Conservation (phyloP, 2,113 vertebrate species). For the Catharus minimus region DNA sequence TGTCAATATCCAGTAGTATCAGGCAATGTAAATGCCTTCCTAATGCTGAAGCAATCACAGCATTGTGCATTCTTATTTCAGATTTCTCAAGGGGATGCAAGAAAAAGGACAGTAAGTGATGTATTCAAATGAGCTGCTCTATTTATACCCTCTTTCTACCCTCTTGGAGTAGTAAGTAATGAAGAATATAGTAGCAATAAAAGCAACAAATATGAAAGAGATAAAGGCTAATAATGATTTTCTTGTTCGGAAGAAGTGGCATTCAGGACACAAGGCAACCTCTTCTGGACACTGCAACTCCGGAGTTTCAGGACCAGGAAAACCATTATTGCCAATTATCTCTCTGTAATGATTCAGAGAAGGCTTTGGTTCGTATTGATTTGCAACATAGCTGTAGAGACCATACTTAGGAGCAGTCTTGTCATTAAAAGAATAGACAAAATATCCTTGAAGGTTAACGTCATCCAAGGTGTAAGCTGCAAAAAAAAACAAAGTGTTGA, state of each 20-base stretch:
- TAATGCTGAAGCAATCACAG: constrained; percentile 24
- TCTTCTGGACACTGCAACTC: constrained; percentile 74
- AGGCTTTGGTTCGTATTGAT: constrained; percentile 84
- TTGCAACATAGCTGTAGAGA: constrained; percentile 82
- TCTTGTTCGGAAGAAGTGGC: constrained; percentile 74
- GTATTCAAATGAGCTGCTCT: constrained; percentile 28
- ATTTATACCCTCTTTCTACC: constrained; percentile 72
- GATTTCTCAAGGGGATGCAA: not conserved
- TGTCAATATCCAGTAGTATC: constrained; percentile 1
- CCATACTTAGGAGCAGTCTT: constrained; percentile 87
- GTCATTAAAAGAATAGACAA: constrained; percentile 91
- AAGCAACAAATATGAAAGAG: constrained; percentile 79
- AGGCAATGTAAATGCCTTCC: not conserved
- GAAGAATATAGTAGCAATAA: constrained; percentile 83
- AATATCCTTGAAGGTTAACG: constrained; percentile 92
- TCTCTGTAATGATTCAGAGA: constrained; percentile 87
- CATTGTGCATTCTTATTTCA: not conserved
- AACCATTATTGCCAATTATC: constrained; percentile 88
- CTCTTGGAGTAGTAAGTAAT: constrained; percentile 87
- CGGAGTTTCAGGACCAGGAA: constrained; percentile 69
- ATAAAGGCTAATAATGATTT: constrained; percentile 87
- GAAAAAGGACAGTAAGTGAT: not conserved
- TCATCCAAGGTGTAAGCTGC: constrained; percentile 86
- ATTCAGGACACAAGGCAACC: constrained; percentile 67
- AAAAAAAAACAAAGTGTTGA: constrained; percentile 25